These are phyloP conservation scores for Isichthys henryi DNA, from an alignment of 2,113 vertebrate genomes.

Conservation along the genomic window DNA sequence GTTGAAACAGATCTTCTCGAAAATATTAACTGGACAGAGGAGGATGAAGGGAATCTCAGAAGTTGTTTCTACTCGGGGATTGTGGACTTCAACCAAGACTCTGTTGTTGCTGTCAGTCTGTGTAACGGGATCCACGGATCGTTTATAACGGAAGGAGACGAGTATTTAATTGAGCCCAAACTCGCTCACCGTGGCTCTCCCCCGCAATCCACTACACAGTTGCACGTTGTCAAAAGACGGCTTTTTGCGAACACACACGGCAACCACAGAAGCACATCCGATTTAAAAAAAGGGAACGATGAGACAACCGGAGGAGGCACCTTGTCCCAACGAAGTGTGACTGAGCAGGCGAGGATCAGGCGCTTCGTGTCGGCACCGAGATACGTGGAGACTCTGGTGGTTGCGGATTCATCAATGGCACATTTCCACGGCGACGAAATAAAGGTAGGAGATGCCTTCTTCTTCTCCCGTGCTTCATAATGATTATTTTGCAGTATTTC, in stretches of 20 bases:
- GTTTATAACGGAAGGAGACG: constrained; percentile 63
- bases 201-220: constrained; percentile 30
- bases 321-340: neutral
- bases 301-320: neutral
- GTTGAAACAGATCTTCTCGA: constrained; percentile 14
- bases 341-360: constrained; percentile 48
- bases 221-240: constrained; percentile 54
- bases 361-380: constrained; percentile 78
- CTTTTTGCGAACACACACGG: neutral
- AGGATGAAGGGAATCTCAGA: constrained; percentile 42
- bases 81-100: constrained; percentile 56
- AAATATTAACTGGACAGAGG: constrained; percentile 36
- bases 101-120: constrained; percentile 70
- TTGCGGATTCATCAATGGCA: constrained; percentile 76
- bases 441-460: constrained; percentile 55
- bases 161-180: constrained; percentile 69
- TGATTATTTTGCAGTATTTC: neutral
- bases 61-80: constrained; percentile 72
- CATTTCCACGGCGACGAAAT: constrained; percentile 76
- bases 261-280: constrained; percentile 27
- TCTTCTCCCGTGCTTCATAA: neutral
- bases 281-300: constrained; percentile 22
- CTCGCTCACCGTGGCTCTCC: neutral
- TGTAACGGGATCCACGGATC: constrained; percentile 72
- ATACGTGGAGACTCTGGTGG: constrained; percentile 81